Evolutionary conservation across 2,888 invertebrate genomes (phyloP).

Genomic region (Leucophenga montana): DNA sequence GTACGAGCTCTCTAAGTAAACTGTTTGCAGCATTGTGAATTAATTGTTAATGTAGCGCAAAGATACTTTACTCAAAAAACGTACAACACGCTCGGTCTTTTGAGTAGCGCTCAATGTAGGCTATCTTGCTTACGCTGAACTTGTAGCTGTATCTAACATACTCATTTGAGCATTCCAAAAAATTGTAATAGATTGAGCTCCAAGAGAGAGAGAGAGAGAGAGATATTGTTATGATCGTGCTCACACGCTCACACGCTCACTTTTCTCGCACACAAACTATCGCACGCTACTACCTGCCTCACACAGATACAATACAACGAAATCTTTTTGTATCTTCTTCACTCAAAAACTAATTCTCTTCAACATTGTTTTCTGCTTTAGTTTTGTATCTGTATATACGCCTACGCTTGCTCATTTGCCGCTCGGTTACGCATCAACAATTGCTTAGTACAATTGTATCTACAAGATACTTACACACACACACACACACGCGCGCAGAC

Average conservation of each 20-base stretch:
- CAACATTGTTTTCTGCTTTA: conserved; percentile 15
- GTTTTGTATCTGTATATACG: conserved; percentile 30
- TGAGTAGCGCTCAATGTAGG: conserved; percentile 8
- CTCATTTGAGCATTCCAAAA: background rate
- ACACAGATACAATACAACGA: background rate
- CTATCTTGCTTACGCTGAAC: conserved; percentile 18
- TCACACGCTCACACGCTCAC: conserved; percentile 4
- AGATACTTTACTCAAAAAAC: background rate
- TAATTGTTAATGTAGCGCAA: conserved; percentile 32
- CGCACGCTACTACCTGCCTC: conserved; percentile 2
- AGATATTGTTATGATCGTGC: background rate
- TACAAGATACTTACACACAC: background rate
- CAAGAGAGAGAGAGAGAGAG: no score
- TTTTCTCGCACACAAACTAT: no score
- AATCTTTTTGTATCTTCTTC: conserved; percentile 8
- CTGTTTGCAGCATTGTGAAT: conserved; percentile 47
- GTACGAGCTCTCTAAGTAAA: conserved; percentile 57
- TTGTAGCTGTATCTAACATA: conserved; percentile 28
- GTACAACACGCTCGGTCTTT: background rate
- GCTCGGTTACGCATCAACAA: conserved; percentile 63
- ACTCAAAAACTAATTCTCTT: conserved; percentile 34
- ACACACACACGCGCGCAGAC: background rate
- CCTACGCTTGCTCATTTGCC: conserved; percentile 61
- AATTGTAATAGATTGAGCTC: conserved; percentile 33
- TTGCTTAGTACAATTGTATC: conserved; percentile 32